Evolutionary conservation across 2,113 vertebrate genomes (phyloP), one percentile per base, ranked within the genome.

Genomic region (Burhinus bistriatus): DNA sequence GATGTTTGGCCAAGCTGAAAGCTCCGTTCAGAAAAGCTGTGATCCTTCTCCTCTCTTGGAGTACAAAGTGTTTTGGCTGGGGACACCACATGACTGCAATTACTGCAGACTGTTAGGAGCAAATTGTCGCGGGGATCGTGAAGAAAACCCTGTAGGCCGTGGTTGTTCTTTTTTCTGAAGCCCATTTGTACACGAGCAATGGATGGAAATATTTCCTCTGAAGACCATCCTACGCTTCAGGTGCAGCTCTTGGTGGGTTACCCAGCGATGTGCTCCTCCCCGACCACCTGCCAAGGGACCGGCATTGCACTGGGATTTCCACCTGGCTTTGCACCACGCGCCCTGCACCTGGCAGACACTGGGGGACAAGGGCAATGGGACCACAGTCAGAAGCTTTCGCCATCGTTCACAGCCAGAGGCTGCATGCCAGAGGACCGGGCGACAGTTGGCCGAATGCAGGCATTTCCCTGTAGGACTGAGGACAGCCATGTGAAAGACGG

Each of bases 141-240:
- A 51, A 40, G 20, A 15, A 61, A 44, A 15, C 17, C 22, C 59
- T 2, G 0, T 0, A 15, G 42, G 23, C 6, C 51, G 18, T 1
- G 9, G 44, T 3, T n/a, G 55, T 1, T 34, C 5, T 26, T 42
- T 36, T 6, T 17, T 8, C 58, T 62, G 77, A 5, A 42, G 19
- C 29, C 29, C 16, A 0, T 26, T 8, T 9, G 23, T 6, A 3
- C 23, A 3, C 0, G 1, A n/a, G 36, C 29, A 34, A 27, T 1
- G 40, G 44, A 10, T 8, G 55, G 70, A 23, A 64, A 3, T 0
- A 11, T 40, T 57, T 26, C 42, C 70, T 44, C 65, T 9, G 22
- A 9, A 10, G 32, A 51, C 13, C 38, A 8, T 1, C 38, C 20
- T 0, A 0, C 2, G 3, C 44, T 18, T 36, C 29, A 69, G 38